These are phyloP conservation scores for Xylota segnis DNA, from an alignment of 2,888 invertebrate species.

Conservation along the genomic window DNA sequence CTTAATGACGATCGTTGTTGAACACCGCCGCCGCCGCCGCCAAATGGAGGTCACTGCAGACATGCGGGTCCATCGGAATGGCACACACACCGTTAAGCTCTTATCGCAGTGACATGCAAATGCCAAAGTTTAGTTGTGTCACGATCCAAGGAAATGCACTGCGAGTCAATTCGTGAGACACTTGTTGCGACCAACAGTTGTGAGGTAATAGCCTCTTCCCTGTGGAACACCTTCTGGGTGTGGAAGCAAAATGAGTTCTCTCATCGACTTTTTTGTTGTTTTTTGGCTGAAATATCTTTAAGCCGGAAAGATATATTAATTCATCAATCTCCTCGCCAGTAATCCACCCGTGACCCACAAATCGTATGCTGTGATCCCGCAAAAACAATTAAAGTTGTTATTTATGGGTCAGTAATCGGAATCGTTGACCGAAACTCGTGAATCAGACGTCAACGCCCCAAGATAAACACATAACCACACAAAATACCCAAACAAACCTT, in stretches of 20 bases:
- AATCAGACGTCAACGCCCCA: conserved; percentile 57
- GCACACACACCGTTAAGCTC: conserved; percentile 46
- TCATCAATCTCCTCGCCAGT: conserved; percentile 34
- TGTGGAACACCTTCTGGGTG: conserved; percentile 14
- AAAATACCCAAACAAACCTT: conserved; percentile 31
- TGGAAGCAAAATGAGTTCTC: conserved; percentile 3
- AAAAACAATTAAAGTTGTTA: conserved; percentile 47
- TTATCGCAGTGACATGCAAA: conserved; percentile 59
- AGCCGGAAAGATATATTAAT: conserved; percentile 38
- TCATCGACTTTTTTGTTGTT: not conserved
- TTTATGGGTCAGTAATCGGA: conserved; percentile 51
- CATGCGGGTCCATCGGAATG: conserved; percentile 27
- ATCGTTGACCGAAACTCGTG: conserved; percentile 47
- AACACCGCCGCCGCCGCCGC: conserved; percentile 31
- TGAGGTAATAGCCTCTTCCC: not conserved
- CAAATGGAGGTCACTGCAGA: conserved; percentile 54
- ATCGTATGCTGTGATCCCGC: conserved; percentile 20
- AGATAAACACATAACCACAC: conserved; percentile 41
- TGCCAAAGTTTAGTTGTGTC: conserved; percentile 58
- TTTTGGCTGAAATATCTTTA: not conserved
- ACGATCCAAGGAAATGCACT: conserved; percentile 39
- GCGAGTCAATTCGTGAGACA: conserved; percentile 15
- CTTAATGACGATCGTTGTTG: conserved; percentile 34
- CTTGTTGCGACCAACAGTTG: conserved; percentile 29
- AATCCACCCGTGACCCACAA: conserved; percentile 58